These are phyloP conservation scores for Enteromius thamalakanensis DNA, from an alignment of 2,797 vertebrate species.

Conservation along the genomic window DNA sequence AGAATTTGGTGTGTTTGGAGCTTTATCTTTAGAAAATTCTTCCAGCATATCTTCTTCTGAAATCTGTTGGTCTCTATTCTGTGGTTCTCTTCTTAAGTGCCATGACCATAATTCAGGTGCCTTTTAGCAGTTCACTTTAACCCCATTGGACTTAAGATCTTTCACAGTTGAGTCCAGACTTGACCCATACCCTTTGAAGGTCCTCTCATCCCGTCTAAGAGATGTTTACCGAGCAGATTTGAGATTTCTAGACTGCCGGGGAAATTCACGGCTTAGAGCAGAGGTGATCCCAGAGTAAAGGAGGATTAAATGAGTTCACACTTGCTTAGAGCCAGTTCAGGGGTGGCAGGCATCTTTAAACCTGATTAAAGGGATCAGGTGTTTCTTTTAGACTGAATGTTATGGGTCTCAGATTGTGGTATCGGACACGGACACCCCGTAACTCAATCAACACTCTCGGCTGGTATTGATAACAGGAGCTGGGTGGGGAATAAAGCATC, in stretches of 20 bases:
- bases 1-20: background rate
- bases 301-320: conserved; percentile 51
- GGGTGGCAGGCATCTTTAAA: conserved; percentile 39
- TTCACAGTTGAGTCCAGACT: conserved; percentile 41
- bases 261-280: conserved; percentile 13
- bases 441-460: conserved; percentile 21
- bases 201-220: conserved; percentile 7
- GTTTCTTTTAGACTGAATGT: conserved; percentile 23
- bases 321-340: conserved; percentile 28
- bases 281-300: conserved; percentile 31
- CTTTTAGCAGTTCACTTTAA: conserved; percentile 26
- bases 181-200: conserved; percentile 51
- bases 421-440: conserved; percentile 9
- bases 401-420: conserved; percentile 33
- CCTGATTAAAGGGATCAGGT: conserved; percentile 52
- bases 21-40: background rate
- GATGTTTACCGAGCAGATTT: conserved; percentile 53
- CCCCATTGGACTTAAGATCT: conserved; percentile 32
- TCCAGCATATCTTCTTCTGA: background rate
- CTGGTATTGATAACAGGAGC: conserved; percentile 34
- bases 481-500: conserved; percentile 13
- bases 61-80: conserved; percentile 19
- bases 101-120: background rate
- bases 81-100: conserved; percentile 34
- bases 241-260: conserved; percentile 15